Evolutionary conservation across 2,113 vertebrate genomes (phyloP).

Genomic region (Channa argus): DNA sequence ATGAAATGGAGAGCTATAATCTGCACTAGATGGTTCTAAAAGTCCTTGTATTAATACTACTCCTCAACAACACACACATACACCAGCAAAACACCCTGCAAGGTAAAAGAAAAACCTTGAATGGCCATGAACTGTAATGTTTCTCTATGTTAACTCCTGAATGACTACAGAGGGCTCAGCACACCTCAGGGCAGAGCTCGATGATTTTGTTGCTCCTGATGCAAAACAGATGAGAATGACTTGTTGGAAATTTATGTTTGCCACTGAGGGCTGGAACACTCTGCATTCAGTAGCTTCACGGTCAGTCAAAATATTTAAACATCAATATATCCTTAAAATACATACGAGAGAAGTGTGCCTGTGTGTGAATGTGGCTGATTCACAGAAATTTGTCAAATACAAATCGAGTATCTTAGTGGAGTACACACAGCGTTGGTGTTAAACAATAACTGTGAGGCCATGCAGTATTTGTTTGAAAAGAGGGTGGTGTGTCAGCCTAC

Average conservation of each 20-base stretch:
- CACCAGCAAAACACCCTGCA: constrained; percentile 48
- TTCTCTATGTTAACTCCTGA: constrained; percentile 49
- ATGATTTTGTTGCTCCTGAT: constrained; percentile 62
- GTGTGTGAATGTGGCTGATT: not conserved
- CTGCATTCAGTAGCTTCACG: constrained; percentile 12
- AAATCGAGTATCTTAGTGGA: constrained; percentile 5
- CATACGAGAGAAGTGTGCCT: not conserved
- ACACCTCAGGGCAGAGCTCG: constrained; percentile 28
- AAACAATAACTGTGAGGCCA: constrained; percentile 32
- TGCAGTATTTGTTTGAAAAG: constrained; percentile 38
- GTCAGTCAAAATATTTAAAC: constrained; percentile 41
- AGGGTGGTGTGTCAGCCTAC: constrained; percentile 19
- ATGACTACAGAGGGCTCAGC: constrained; percentile 20
- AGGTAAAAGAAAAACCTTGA: constrained; percentile 59
- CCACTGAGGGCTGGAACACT: constrained; percentile 4
- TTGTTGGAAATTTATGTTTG: constrained; percentile 12
- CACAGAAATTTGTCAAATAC: not conserved
- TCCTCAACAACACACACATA: constrained; percentile 29
- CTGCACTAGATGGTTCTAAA: not conserved
- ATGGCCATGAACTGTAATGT: constrained; percentile 58
- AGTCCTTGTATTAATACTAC: constrained; percentile 32
- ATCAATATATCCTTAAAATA: constrained; percentile 10
- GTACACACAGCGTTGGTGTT: constrained; percentile 15
- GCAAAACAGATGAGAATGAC: constrained; percentile 61
- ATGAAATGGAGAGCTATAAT: constrained; percentile 31